A percentile compares a stretch with the other conserved stretches of the same genome.
Conservation (phyloP, 2,888 invertebrate species). For the Agrochola litura region DNA sequence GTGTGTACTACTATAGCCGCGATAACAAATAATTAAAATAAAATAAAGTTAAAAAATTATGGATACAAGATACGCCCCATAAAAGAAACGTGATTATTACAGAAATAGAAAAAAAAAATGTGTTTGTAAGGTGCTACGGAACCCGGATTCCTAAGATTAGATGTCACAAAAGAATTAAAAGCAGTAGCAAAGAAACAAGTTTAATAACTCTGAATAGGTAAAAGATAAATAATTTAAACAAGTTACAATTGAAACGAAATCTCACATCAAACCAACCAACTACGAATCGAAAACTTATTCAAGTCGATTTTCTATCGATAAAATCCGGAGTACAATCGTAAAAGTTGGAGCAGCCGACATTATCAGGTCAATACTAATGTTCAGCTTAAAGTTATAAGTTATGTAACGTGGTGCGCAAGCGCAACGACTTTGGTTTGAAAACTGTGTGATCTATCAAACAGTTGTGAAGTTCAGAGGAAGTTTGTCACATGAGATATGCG, state of each 20-base stretch:
- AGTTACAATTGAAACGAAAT: constrained; percentile 20
- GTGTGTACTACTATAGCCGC: too few species aligned
- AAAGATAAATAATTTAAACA: not conserved
- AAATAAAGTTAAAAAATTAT: too few species aligned
- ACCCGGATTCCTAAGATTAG: not conserved
- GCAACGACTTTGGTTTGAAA: constrained; percentile 11
- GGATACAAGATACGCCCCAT: too few species aligned
- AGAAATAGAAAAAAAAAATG: too few species aligned
- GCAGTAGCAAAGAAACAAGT: not conserved
- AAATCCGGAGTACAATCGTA: constrained; percentile 8
- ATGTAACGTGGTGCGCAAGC: constrained; percentile 13
- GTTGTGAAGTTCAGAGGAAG: constrained; percentile 22
- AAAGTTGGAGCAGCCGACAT: constrained; percentile 29
- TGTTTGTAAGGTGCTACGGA: too few species aligned
- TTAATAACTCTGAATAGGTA: not conserved
- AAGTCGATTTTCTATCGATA: constrained; percentile 38
- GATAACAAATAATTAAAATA: too few species aligned
- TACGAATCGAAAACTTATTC: constrained; percentile 30
- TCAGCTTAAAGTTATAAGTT: constrained; percentile 17
- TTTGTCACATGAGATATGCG: not conserved
- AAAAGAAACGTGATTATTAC: too few species aligned
- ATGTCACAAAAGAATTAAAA: not conserved
- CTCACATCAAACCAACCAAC: constrained; percentile 10
- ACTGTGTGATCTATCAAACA: constrained; percentile 33
- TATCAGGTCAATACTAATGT: constrained; percentile 36